These are phyloP conservation scores for Euura saliciscinereae DNA, from an alignment of 1,140 invertebrate genomes.

Conservation along the genomic window DNA sequence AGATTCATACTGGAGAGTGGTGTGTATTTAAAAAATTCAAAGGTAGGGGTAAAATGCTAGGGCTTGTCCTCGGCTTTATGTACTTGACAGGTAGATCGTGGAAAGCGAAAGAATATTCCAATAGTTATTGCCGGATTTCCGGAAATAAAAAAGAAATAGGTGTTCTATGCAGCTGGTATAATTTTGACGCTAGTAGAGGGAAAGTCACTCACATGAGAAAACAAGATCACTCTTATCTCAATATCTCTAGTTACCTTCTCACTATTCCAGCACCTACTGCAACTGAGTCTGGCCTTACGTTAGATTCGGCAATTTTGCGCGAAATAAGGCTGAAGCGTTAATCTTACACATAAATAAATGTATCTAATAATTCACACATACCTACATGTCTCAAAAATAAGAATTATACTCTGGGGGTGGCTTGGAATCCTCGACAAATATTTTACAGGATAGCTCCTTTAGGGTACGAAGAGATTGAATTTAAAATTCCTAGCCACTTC, in stretches of 20 bases:
- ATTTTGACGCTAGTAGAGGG: background rate
- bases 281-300: background rate
- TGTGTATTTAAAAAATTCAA: background rate
- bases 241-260: background rate
- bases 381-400: too few species aligned
- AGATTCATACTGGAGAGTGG: background rate
- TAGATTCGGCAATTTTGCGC: too few species aligned
- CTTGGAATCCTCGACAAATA: too few species aligned
- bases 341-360: too few species aligned
- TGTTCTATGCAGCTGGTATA: background rate
- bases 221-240: background rate
- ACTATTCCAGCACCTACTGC: background rate
- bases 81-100: background rate
- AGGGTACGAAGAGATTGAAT: too few species aligned
- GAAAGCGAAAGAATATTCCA: background rate
- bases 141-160: background rate
- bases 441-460: too few species aligned
- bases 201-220: background rate
- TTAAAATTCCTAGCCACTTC: too few species aligned
- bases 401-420: too few species aligned
- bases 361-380: too few species aligned
- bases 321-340: too few species aligned
- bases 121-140: background rate
- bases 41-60: too few species aligned
- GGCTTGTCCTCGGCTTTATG: background rate